Evolutionary conservation across 2,888 invertebrate genomes (phyloP).

Genomic region (Lypha dubia): DNA sequence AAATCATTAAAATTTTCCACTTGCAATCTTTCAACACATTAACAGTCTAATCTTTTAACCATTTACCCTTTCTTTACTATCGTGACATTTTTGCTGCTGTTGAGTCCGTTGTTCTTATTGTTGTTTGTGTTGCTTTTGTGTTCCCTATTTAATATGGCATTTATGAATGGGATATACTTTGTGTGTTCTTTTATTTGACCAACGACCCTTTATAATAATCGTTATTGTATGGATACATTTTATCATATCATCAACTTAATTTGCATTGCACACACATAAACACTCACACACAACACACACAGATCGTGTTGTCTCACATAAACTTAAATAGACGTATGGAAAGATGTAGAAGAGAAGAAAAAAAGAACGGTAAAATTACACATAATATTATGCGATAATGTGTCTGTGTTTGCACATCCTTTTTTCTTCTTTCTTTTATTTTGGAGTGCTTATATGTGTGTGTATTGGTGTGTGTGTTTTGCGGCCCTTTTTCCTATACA

Average conservation of each 20-base stretch:
- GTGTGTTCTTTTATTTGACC: slow-evolving; percentile 70
- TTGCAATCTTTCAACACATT: slow-evolving; percentile 64
- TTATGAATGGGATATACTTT: slow-evolving; percentile 75
- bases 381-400: slow-evolving; percentile 66
- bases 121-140: slow-evolving; percentile 40
- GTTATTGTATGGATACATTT: slow-evolving; percentile 74
- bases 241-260: slow-evolving; percentile 73
- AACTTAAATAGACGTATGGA: slow-evolving; percentile 37
- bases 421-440: slow-evolving; percentile 68
- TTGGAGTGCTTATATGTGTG: slow-evolving; percentile 46
- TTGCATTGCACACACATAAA: slow-evolving; percentile 68
- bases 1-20: slow-evolving; percentile 46
- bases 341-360: slow-evolving; percentile 52
- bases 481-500: slow-evolving; percentile 61
- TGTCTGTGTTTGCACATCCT: slow-evolving; percentile 71
- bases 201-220: slow-evolving; percentile 72
- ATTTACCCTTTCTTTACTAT: slow-evolving; percentile 60
- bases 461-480: slow-evolving; percentile 44
- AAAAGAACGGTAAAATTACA: slow-evolving; percentile 79
- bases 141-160: slow-evolving; percentile 63
- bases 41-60: slow-evolving; percentile 63
- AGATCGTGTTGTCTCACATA: neutral
- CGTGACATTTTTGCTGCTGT: slow-evolving; percentile 22
- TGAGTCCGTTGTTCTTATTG: slow-evolving; percentile 28
- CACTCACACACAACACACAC: neutral